Conservation (phyloP, 1,140 invertebrate genomes). For the Sarcophaga peregrina region DNA sequence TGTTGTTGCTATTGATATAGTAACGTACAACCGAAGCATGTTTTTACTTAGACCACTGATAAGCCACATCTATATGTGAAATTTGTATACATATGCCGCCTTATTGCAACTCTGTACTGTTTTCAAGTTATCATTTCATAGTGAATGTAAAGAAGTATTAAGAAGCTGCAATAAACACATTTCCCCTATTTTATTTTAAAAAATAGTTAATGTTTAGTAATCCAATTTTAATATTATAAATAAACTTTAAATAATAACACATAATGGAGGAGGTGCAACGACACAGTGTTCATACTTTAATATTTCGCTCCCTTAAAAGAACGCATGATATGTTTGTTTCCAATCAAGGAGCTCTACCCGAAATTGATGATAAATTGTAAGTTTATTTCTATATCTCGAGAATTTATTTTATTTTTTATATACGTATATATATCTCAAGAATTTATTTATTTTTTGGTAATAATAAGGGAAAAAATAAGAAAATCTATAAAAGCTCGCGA, state of each 20-base stretch:
- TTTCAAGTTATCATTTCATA: not conserved
- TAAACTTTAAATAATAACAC: not conserved
- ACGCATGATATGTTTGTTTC: slow-evolving; percentile 98
- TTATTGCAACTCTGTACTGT: not conserved
- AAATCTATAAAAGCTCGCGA: slow-evolving; percentile 84
- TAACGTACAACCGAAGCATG: too few relatives aligned
- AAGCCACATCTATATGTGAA: not conserved
- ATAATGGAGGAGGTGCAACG: slow-evolving; percentile 86
- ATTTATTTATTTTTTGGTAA: slow-evolving; percentile 55
- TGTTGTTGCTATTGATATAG: too few relatives aligned
- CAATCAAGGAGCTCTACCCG: slow-evolving; percentile 89
- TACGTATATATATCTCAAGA: too few relatives aligned
- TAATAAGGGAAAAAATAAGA: slow-evolving; percentile 78
- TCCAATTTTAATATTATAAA: not conserved
- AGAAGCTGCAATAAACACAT: too few relatives aligned
- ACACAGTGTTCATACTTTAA: slow-evolving; percentile 95
- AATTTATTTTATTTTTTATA: too few relatives aligned
- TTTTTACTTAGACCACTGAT: too few relatives aligned
- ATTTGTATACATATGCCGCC: too few relatives aligned
- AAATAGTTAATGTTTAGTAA: too few relatives aligned
- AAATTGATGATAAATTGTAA: slow-evolving; percentile 84
- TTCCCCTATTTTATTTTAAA: not conserved
- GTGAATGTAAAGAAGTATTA: not conserved
- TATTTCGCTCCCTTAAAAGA: slow-evolving; percentile 96
- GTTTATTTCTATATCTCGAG: slow-evolving; percentile 55